These are phyloP conservation scores for Cosmopolites sordidus DNA, from an alignment of 2,888 invertebrate genomes.

Conservation along the genomic window DNA sequence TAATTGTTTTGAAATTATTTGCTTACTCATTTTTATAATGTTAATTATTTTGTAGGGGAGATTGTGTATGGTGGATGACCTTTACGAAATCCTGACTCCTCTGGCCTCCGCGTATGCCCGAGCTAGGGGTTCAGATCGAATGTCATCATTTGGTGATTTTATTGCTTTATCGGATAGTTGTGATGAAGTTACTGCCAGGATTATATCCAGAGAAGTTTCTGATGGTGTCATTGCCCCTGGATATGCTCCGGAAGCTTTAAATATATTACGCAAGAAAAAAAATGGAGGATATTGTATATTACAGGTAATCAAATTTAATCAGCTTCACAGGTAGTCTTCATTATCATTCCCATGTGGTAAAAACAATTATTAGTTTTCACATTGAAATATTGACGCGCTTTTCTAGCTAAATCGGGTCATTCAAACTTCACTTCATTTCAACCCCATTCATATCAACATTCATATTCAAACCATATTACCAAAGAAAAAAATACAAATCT, in stretches of 20 bases:
- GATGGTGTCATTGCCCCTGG: conserved; percentile 98
- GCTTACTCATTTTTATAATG: not conserved
- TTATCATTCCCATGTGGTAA: too few relatives aligned
- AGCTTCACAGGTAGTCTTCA: too few relatives aligned
- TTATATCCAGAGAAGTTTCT: conserved; percentile 91
- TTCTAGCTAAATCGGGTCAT: too few relatives aligned
- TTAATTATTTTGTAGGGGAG: conserved; percentile 58
- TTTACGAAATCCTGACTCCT: conserved; percentile 68
- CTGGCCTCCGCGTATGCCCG: conserved; percentile 90
- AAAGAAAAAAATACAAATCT: too few relatives aligned
- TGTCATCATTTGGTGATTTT: conserved; percentile 99
- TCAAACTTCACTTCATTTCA: too few relatives aligned
- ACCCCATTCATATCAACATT: too few relatives aligned
- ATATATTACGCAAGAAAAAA: conserved; percentile 89
- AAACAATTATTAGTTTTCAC: too few relatives aligned
- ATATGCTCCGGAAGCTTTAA: conserved; percentile 77
- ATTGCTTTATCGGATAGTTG: conserved; percentile 89
- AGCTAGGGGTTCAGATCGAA: conserved; percentile 95
- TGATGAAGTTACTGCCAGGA: conserved; percentile 83
- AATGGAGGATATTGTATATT: conserved; percentile 87
- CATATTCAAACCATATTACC: too few relatives aligned
- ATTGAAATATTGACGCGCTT: too few relatives aligned
- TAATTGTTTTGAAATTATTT: not conserved
- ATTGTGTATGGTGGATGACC: conserved; percentile 90
- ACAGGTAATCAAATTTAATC: conserved; percentile 50